Percentiles rank a stretch among this genome's conserved stretches.
phyloP scores from a whole-genome alignment of 1,140 invertebrate species.

The Myzus persicae region DNA sequence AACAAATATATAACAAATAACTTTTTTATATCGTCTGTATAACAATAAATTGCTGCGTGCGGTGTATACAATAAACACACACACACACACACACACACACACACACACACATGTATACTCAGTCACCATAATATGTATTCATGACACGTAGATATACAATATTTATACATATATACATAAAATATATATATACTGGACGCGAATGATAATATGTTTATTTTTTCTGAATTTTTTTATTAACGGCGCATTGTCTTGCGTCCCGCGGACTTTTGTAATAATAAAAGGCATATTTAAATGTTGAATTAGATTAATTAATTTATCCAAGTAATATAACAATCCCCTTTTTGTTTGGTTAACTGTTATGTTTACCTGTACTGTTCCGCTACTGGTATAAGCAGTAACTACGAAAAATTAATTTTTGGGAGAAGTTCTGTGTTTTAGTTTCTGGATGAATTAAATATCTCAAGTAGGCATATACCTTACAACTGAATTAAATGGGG shows the following conservation, averaged over 20 bases:
- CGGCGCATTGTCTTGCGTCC: not conserved
- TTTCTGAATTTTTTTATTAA: conserved; percentile 22
- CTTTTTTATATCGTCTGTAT: conserved; percentile 10
- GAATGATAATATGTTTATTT: not conserved
- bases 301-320: not conserved
- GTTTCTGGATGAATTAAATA: not conserved
- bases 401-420: no score
- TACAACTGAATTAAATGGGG: not conserved
- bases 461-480: not conserved
- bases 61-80: not conserved
- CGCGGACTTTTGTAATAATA: not conserved
- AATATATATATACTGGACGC: not conserved
- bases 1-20: conserved; percentile 9
- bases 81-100: not conserved
- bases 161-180: not conserved
- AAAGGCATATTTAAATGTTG: not conserved
- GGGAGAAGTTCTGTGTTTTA: not conserved
- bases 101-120: no score
- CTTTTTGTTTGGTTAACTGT: not conserved
- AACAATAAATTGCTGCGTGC: not conserved
- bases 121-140: not conserved
- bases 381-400: no score
- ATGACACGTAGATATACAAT: not conserved
- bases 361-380: not conserved
- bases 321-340: not conserved